Evolutionary conservation across 2,797 vertebrate genomes (phyloP).

Genomic region (Florisuga fusca): DNA sequence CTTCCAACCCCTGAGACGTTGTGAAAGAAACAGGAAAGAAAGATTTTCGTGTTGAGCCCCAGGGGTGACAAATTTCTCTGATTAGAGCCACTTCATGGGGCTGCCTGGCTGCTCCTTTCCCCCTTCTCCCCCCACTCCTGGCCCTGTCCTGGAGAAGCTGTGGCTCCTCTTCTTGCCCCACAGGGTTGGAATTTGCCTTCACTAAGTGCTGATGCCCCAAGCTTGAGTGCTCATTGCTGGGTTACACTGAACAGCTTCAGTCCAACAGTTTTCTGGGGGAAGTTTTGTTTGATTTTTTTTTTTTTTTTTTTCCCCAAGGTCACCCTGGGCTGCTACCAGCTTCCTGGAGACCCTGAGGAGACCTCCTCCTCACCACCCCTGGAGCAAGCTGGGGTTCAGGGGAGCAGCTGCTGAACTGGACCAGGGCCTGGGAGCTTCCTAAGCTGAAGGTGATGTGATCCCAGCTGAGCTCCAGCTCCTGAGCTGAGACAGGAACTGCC

Average conservation of each 20-base stretch:
- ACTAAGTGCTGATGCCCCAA: too few species aligned
- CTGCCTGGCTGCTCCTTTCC: neutral
- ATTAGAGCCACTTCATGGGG: accelerated
- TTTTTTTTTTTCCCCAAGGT: neutral
- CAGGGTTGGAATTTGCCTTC: too few species aligned
- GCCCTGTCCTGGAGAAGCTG: too few species aligned
- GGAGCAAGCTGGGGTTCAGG: accelerated
- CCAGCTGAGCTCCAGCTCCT: accelerated
- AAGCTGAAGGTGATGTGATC: accelerated
- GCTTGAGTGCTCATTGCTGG: too few species aligned
- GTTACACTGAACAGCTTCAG: too few species aligned
- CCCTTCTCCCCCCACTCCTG: too few species aligned
- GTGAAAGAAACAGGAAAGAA: neutral
- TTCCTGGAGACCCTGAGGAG: neutral
- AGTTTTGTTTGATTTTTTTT: too few species aligned
- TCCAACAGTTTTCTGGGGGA: too few species aligned
- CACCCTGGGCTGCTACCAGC: neutral
- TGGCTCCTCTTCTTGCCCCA: too few species aligned
- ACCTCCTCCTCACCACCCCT: neutral
- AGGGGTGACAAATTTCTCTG: neutral
- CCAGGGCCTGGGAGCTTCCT: neutral
- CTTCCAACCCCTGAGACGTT: too few species aligned
- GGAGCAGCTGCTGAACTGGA: neutral
- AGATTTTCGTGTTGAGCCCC: neutral
- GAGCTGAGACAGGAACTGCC: neutral